Percentiles rank a stretch among this genome's conserved stretches.
Conservation (phyloP, 2,113 vertebrate genomes). For the Theropithecus gelada region DNA sequence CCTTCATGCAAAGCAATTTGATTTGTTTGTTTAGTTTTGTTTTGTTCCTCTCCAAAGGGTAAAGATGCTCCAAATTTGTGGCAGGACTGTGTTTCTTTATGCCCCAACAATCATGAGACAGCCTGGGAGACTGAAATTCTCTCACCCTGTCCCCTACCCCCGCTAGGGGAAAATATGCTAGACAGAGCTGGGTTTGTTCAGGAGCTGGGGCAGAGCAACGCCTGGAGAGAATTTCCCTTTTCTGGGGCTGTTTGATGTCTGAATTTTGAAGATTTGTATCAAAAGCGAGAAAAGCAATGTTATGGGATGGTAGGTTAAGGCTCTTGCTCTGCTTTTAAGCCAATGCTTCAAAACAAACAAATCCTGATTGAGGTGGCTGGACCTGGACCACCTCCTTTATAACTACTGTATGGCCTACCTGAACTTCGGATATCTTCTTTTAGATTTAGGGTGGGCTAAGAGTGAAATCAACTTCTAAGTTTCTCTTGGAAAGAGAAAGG, state of each 20-base stretch:
- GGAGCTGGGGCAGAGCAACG: neutral
- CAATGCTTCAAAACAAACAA: neutral
- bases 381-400: neutral
- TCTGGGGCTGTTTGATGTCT: slow-evolving; percentile 35
- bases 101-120: slow-evolving; percentile 65
- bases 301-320: slow-evolving; percentile 12
- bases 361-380: neutral
- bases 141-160: slow-evolving; percentile 59
- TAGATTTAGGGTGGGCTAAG: neutral
- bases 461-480: neutral
- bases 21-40: slow-evolving; percentile 39
- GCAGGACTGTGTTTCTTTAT: slow-evolving; percentile 66
- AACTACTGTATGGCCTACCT: accelerated
- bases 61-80: slow-evolving; percentile 48
- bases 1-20: neutral
- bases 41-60: slow-evolving; percentile 13
- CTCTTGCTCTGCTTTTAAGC: neutral
- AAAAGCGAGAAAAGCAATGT: slow-evolving; percentile 17
- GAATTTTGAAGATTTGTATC: slow-evolving; percentile 58
- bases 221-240: slow-evolving; percentile 69
- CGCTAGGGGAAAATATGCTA: slow-evolving; percentile 65
- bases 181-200: slow-evolving; percentile 71
- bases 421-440: neutral
- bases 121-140: slow-evolving; percentile 45
- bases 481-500: neutral